phyloP scores from a whole-genome alignment of 2,888 invertebrate genomes.

The Entomobrya proxima region DNA sequence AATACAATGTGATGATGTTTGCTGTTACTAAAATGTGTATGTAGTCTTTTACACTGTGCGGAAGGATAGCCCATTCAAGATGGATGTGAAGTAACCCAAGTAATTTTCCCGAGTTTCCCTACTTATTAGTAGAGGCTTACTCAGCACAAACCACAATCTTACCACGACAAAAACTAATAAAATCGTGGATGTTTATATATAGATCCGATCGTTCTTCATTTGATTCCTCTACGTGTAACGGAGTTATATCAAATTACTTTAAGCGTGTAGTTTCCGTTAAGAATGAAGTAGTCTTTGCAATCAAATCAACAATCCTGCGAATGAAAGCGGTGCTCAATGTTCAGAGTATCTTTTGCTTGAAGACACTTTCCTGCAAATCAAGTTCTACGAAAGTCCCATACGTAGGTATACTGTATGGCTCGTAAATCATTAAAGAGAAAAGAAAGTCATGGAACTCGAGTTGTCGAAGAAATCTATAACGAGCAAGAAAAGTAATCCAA shows the following conservation, averaged over 20 bases:
- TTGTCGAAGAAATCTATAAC: not conserved
- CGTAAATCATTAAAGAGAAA: constrained; percentile 1
- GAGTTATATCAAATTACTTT: constrained; percentile 46
- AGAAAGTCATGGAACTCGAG: too few species aligned
- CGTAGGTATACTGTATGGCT: not conserved
- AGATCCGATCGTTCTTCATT: not conserved
- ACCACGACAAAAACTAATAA: not conserved
- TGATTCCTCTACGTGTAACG: not conserved
- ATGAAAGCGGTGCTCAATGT: not conserved
- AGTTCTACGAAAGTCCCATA: not conserved
- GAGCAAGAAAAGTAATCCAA: not conserved
- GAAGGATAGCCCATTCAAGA: not conserved
- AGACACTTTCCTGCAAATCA: too few species aligned
- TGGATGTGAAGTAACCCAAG: not conserved
- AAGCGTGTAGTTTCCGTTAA: not conserved
- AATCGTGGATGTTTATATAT: not conserved
- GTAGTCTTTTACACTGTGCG: not conserved
- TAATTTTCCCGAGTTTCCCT: constrained; percentile 15
- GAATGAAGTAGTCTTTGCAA: not conserved
- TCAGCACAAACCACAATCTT: constrained; percentile 32
- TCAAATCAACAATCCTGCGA: not conserved
- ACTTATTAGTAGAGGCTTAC: not conserved
- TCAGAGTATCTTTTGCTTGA: too few species aligned
- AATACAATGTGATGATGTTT: not conserved
- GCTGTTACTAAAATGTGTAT: not conserved